Percentiles rank a stretch among this genome's conserved stretches.
These are phyloP conservation scores for Crocodylus rhombifer DNA, from an alignment of 2,797 vertebrate genomes.

Conservation along the genomic window DNA sequence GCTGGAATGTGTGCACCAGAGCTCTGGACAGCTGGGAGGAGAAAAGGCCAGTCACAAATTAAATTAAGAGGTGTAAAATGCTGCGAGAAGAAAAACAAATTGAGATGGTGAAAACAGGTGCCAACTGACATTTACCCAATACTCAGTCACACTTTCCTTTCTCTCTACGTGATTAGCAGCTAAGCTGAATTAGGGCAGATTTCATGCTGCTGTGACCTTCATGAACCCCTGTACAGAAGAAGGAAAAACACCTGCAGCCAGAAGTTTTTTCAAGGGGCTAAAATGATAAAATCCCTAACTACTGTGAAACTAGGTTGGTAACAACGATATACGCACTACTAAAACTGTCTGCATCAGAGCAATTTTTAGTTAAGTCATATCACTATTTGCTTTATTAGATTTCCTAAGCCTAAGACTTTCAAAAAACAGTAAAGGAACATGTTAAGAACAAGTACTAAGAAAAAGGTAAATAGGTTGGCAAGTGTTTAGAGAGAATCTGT, in stretches of 20 bases:
- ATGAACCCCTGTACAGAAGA: slow-evolving; percentile 58
- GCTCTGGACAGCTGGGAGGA: slow-evolving; percentile 77
- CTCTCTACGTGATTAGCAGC: slow-evolving; percentile 78
- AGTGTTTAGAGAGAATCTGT: background rate
- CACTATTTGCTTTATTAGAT: background rate
- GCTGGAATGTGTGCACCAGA: slow-evolving; percentile 78
- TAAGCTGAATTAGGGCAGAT: slow-evolving; percentile 81
- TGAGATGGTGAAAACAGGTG: slow-evolving; percentile 91
- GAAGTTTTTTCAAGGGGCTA: slow-evolving; percentile 44
- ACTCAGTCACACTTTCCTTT: slow-evolving; percentile 76
- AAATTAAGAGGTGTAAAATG: slow-evolving; percentile 86
- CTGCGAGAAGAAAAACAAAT: slow-evolving; percentile 82
- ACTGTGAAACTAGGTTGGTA: background rate
- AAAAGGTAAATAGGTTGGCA: background rate
- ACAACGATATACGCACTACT: background rate
- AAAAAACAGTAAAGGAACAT: background rate
- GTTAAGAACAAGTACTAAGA: background rate
- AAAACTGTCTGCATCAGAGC: background rate
- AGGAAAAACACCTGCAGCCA: slow-evolving; percentile 77
- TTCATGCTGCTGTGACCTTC: slow-evolving; percentile 80
- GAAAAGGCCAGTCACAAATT: slow-evolving; percentile 82
- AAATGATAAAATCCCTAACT: slow-evolving; percentile 23
- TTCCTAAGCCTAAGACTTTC: background rate
- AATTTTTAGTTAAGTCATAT: background rate
- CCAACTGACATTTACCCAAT: slow-evolving; percentile 76